Evolutionary conservation across 2,113 vertebrate species (phyloP), one percentile per base, ranked within the genome.

Genomic region (Euleptes europaea): DNA sequence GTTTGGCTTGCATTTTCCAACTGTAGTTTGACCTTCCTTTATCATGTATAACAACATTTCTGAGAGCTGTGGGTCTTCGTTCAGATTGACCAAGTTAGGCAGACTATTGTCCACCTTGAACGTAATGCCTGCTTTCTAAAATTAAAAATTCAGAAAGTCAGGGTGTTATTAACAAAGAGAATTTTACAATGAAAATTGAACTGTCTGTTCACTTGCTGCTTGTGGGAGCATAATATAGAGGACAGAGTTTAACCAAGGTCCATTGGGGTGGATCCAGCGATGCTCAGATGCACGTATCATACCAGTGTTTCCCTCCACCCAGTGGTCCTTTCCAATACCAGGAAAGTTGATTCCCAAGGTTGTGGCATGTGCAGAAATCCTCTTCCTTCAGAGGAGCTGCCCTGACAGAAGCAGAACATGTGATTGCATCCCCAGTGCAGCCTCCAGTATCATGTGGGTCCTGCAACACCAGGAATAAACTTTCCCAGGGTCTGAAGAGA

Each of bases 11-110:
- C 95, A 91, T 80, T 97, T 98, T 51, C 99, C 99, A 44, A 99
- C 98, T 1, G 97, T 98, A 69, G 98, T 99, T 80, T 93, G 93
- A 47, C 98, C 98, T 94, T 98, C 98, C 92, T 98, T 98, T 82
- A 99, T 97, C 98, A 98, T 98, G 89, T 99, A 99, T 5, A 99
- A 92, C 49, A 99, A 96, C 97, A 98, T 97, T 93, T 99, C 98
- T 3, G 99, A 99, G 78, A 99, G 96, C 94, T 99, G 99, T 47
- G 99, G 99, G 88, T 99, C 99, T 94, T 99, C 99, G 69, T 97
- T 99, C 88, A 99, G 97, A 92, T 98, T 99, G 78, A 99, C 98
- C 75, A 99, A 95, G 92, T 99, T 99, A 79, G 99, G 98, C 74
- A 98, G 95, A 72, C 90, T 95, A 91, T 98, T 98, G 94, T 99